Conservation (phyloP, 2,113 vertebrate species). For the Cettia cetti region DNA sequence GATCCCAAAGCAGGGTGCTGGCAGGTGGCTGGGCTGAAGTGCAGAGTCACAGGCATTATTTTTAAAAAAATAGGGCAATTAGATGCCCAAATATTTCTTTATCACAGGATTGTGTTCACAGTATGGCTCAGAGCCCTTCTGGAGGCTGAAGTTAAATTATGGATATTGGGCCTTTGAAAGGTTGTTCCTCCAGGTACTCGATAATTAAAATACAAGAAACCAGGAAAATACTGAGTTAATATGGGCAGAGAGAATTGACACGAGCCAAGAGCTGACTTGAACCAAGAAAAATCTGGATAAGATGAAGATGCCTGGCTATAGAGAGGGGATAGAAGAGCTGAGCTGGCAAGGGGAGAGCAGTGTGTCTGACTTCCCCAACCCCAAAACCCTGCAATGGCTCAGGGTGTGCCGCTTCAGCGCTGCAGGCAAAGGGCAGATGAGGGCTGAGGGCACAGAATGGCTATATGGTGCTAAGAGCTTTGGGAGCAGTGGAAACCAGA, state of each 20-base stretch:
- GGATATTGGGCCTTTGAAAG: background rate
- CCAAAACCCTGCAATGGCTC: fast-evolving
- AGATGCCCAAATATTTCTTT: background rate
- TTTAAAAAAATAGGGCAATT: background rate
- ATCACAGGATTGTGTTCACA: background rate
- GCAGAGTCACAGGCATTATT: background rate
- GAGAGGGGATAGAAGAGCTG: background rate
- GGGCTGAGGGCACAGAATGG: background rate
- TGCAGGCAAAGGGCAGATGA: background rate
- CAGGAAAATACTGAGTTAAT: background rate
- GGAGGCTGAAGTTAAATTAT: background rate
- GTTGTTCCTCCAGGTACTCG: background rate
- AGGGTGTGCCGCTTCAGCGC: background rate
- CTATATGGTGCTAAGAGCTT: background rate
- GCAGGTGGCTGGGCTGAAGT: background rate
- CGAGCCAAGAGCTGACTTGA: background rate
- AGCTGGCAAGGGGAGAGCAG: background rate
- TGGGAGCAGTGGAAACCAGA: background rate
- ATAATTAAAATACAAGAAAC: background rate
- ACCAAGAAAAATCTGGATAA: background rate
- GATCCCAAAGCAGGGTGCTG: background rate
- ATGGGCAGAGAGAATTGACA: background rate
- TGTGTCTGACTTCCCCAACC: background rate
- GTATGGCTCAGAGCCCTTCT: background rate
- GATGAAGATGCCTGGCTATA: background rate